phyloP scores from a whole-genome alignment of 2,797 vertebrate genomes.

The Lagorchestes hirsutus region DNA sequence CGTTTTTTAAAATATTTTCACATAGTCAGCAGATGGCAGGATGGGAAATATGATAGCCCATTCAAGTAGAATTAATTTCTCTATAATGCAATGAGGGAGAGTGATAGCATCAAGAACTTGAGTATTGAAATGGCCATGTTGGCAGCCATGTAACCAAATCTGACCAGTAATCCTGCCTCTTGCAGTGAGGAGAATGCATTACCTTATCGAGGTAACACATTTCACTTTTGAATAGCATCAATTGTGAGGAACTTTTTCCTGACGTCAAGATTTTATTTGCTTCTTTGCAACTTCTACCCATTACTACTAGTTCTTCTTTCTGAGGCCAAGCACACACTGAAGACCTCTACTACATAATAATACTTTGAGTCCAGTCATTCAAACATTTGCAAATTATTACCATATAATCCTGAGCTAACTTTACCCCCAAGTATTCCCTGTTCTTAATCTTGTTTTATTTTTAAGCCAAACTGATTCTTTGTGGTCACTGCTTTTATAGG shows the following conservation, averaged over 20 bases:
- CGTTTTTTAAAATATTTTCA: background rate
- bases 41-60: background rate
- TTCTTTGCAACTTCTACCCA: background rate
- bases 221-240: background rate
- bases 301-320: background rate
- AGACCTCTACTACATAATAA: background rate
- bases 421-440: background rate
- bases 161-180: background rate
- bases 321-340: background rate
- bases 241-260: background rate
- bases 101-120: background rate
- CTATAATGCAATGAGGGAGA: background rate
- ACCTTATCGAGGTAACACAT: background rate
- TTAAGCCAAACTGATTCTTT: background rate
- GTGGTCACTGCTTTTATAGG: background rate
- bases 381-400: background rate
- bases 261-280: background rate
- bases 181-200: background rate
- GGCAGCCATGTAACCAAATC: background rate
- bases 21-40: background rate
- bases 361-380: background rate
- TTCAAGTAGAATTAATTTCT: background rate
- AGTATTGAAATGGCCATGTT: background rate
- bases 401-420: background rate
- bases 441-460: background rate